Percentiles rank a stretch among this genome's conserved stretches.
Conservation (phyloP, 2,797 vertebrate genomes). For the Pagetopsis macropterus region DNA sequence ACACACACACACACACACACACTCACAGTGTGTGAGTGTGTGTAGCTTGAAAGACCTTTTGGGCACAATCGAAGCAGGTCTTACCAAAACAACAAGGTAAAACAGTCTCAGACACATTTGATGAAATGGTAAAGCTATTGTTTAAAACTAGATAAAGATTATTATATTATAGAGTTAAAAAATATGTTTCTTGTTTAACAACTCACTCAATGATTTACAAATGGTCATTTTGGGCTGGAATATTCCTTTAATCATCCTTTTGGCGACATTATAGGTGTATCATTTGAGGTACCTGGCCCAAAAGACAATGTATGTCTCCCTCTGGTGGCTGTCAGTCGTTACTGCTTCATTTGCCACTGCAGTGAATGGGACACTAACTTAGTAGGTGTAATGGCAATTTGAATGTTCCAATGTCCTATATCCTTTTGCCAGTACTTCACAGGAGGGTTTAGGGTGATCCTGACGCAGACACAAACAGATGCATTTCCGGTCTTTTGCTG, state of each 20-base stretch:
- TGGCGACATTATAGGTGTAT: no score
- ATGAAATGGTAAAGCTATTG: background rate
- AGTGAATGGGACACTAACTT: background rate
- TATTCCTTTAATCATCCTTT: no score
- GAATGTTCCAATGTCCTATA: no score
- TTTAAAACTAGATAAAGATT: background rate
- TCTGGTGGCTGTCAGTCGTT: constrained; percentile 46
- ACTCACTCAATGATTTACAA: no score
- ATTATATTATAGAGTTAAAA: no score
- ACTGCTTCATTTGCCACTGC: background rate
- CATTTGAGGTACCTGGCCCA: background rate
- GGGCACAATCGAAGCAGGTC: background rate
- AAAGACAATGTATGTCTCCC: constrained; percentile 37
- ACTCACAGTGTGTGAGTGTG: background rate
- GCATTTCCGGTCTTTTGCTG: no score
- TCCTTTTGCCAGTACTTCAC: no score
- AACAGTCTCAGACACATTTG: background rate
- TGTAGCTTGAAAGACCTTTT: background rate
- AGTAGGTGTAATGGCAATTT: background rate
- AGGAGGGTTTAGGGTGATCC: no score
- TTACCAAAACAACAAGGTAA: background rate
- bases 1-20: no score
- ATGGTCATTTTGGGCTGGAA: no score
- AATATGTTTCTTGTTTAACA: no score
- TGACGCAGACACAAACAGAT: no score